phyloP scores from a whole-genome alignment of 2,113 vertebrate species.

The Chloropsis cyanopogon region DNA sequence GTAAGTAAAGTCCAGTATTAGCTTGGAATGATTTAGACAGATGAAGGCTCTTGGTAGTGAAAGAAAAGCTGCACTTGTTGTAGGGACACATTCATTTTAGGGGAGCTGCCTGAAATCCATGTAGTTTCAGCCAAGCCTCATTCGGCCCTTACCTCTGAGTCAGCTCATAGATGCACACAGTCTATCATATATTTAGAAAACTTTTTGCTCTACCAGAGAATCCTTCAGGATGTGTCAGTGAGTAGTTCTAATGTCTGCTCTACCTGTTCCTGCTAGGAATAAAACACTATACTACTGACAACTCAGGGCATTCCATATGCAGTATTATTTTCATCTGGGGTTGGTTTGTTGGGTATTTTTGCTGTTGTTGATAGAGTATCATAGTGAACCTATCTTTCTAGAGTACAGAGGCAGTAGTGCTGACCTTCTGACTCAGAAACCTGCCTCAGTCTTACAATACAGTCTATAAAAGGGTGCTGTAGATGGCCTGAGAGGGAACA shows the following conservation, averaged over 20 bases:
- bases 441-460: background rate
- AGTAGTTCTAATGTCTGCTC: background rate
- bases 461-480: conserved; percentile 17
- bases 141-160: background rate
- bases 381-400: background rate
- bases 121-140: background rate
- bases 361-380: background rate
- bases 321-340: background rate
- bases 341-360: background rate
- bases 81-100: background rate
- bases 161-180: background rate
- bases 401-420: background rate
- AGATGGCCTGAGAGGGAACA: background rate
- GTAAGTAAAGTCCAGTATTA: background rate
- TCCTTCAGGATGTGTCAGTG: background rate
- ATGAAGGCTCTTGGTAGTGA: background rate
- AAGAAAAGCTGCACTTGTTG: background rate
- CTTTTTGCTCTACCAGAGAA: background rate
- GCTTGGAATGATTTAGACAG: background rate
- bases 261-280: background rate
- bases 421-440: background rate
- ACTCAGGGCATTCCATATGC: background rate
- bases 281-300: background rate
- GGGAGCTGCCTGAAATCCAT: background rate
- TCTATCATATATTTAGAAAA: background rate